Evolutionary conservation across 2,113 vertebrate species (phyloP), one percentile per base, ranked within the genome.

Genomic region (Spea bombifrons): DNA sequence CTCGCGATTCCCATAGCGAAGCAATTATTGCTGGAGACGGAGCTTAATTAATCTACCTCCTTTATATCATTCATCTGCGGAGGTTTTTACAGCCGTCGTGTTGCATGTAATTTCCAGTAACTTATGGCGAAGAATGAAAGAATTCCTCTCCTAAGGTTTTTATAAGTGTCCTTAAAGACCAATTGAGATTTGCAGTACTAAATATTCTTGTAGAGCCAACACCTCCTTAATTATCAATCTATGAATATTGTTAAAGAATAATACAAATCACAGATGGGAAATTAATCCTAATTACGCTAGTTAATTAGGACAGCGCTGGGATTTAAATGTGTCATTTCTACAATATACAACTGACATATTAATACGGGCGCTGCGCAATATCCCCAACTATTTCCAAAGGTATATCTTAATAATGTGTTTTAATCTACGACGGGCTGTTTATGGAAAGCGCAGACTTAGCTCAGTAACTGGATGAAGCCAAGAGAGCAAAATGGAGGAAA

Each of bases 221-320:
- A 66, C 77, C 77, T 80, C 64, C 71, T 80, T 80, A 80, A 80
- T 80, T 80, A 80, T 80, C 77, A 73, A 66, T 80, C 77, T 80
- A 80, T 80, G 77, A 80, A 73, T 73, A 80, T 80, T 80, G 71
- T 80, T 80, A 80, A 72, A 80, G 77, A 66, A 72, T 73, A 80
- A 73, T 73, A 55, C 44, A 73, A 52, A 80, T 80, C 69, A 66
- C 77, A 65, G 65, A 59, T 43, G 77, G 77, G 71, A 80, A 80
- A 80, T 80, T 66, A 80, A 80, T 80, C 70, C 77, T 80, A 80
- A 80, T 80, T 80, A 80, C 59, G 64, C 45, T n/a, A 64, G 71
- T 46, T 80, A 80, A 80, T 80, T 80, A 80, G 77, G 77, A 48
- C 50, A 70, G 77, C 77, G 4, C n/a, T 67, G 71, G 77, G 77